These are phyloP conservation scores for Madoqua kirkii DNA, from an alignment of 2,113 vertebrate species.

Conservation along the genomic window DNA sequence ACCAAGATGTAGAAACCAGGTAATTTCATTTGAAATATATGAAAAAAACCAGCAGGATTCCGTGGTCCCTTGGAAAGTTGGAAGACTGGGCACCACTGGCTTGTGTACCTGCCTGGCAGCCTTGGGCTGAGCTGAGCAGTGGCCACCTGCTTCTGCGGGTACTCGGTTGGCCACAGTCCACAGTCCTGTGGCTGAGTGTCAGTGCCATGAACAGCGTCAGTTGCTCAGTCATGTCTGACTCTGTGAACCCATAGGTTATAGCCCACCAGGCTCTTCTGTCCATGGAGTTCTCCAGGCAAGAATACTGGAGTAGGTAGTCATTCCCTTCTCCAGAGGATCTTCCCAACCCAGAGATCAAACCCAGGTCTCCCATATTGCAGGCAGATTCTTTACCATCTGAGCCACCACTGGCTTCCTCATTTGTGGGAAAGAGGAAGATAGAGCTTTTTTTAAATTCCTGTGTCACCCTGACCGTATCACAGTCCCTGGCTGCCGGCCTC, in stretches of 20 bases:
- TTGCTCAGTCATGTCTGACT: neutral
- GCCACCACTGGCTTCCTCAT: neutral
- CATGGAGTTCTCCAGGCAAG: neutral
- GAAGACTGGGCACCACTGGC: neutral
- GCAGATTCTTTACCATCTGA: neutral
- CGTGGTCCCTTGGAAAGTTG: neutral
- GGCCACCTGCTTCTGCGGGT: neutral
- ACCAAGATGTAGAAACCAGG: neutral
- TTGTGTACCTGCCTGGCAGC: no score
- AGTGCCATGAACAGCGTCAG: neutral
- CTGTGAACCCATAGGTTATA: neutral
- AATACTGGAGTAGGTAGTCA: neutral
- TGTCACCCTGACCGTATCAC: neutral
- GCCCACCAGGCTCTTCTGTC: neutral
- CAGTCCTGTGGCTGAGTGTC: neutral
- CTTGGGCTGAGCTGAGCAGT: neutral
- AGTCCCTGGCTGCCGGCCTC: neutral
- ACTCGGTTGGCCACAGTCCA: neutral
- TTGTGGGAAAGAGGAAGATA: neutral
- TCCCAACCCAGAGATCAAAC: neutral
- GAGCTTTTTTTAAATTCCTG: neutral
- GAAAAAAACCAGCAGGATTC: neutral
- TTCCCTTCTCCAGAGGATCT: neutral
- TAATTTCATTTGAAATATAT: neutral
- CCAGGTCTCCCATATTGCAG: neutral